Evolutionary conservation across 2,888 invertebrate genomes (phyloP), one percentile per base, ranked within the genome.

Genomic region (Melangyna quadrimaculata): DNA sequence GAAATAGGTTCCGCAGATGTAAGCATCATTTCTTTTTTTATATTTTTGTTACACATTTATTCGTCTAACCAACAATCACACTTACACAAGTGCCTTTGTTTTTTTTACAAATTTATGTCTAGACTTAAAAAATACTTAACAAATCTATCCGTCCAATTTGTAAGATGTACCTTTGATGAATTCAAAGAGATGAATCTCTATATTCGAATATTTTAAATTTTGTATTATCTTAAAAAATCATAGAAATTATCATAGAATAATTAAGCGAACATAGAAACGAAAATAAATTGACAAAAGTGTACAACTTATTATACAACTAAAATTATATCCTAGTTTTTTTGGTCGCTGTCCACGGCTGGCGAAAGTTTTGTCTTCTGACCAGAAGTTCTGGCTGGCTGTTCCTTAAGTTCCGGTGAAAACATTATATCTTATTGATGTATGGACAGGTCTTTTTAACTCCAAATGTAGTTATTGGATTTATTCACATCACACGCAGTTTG

Each of bases 231-330:
- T 70, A 45, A 24, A 45, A 24, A 35, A 59, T 35, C 10, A 24
- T 17, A 55, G 27, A 53, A 53, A 53, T 53, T n/a, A 61, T 40
- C 24, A 10, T 63, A 65, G 29, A 55, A 19, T 55, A 65, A 35
- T 24, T 29, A 69, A 77, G 12, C 37, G 29, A 37, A 37, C 3
- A 29, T 10, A 65, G 61, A 51, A 67, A 73, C 61, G 67, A 82
- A 77, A 72, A 78, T 78, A 82, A 78, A 72, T 22, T 45, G 59
- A 67, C 51, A 40, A 63, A 72, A 72, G 57, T 61, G 37, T 72
- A 10, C 1, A 37, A 78, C 35, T 45, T 73, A 73, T 55, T 24
- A 51, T 2, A 59, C 12, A 14, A 40, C n/a, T n/a, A 27, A 19
- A 59, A 35, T 2, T 3, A 55, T 27, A 2, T 24, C 22, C 12